phyloP scores from a whole-genome alignment of 2,113 vertebrate species.

The Aegotheles bennettii region DNA sequence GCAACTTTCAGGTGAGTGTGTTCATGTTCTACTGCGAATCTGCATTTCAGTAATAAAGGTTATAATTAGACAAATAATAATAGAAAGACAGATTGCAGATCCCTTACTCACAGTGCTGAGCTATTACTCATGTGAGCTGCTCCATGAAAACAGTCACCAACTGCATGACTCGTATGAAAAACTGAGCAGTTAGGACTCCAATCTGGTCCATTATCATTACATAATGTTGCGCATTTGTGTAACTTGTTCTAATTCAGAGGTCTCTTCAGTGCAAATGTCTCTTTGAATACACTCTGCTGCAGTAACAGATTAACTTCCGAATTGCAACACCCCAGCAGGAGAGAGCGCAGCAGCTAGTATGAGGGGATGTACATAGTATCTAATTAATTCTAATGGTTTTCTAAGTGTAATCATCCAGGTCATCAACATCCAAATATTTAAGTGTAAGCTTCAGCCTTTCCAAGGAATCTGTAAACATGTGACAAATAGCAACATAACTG shows the following conservation, averaged over 20 bases:
- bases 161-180: not conserved
- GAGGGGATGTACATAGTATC: not conserved
- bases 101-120: slow-evolving; percentile 19
- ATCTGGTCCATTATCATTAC: not conserved
- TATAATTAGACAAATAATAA: slow-evolving; percentile 17
- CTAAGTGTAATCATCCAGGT: not conserved
- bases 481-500: not conserved
- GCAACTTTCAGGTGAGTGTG: not conserved
- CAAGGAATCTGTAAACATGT: not conserved
- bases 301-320: not conserved
- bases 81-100: not conserved
- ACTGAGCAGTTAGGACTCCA: slow-evolving; percentile 7
- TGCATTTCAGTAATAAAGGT: not conserved
- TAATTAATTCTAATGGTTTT: slow-evolving; percentile 3
- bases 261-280: not conserved
- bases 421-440: slow-evolving; percentile 20
- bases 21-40: not conserved
- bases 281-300: not conserved
- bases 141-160: not conserved
- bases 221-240: not conserved
- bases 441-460: not conserved
- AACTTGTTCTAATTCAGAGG: not conserved
- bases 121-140: slow-evolving; percentile 14
- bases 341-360: not conserved
- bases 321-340: not conserved